Percentiles rank a stretch among this genome's conserved stretches.
Conservation (phyloP, 2,888 invertebrate genomes). For the Megastigmus dorsalis region DNA sequence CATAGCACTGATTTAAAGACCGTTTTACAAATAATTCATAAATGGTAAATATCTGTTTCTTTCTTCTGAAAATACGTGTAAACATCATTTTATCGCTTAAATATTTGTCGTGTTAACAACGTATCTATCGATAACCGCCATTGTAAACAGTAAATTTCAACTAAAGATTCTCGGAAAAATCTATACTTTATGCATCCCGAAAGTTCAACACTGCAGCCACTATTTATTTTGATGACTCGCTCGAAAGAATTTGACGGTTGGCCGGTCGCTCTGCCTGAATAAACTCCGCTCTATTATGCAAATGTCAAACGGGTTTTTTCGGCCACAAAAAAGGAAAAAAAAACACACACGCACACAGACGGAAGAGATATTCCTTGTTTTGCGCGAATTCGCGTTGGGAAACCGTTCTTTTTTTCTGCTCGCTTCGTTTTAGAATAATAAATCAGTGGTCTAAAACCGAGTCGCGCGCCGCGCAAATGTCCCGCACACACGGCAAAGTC, state of each 20-base stretch:
- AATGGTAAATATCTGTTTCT: not conserved
- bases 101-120: not conserved
- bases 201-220: not conserved
- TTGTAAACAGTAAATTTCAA: not conserved
- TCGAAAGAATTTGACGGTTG: slow-evolving; percentile 1
- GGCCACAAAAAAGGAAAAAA: no score
- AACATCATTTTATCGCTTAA: not conserved
- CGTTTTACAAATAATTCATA: not conserved
- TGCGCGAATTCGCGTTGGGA: not conserved
- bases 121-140: not conserved
- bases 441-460: slow-evolving; percentile 29
- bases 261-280: not conserved
- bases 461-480: not conserved
- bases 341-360: no score
- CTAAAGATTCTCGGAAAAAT: not conserved
- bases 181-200: not conserved
- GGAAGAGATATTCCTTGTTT: not conserved
- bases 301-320: slow-evolving; percentile 32
- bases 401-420: not conserved
- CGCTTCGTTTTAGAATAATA: slow-evolving; percentile 27
- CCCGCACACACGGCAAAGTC: not conserved
- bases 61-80: not conserved
- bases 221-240: slow-evolving; percentile 19
- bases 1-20: no score
- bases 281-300: slow-evolving; percentile 7